A percentile compares a stretch with the other conserved stretches of the same genome.
Conservation (phyloP, 2,888 invertebrate genomes). For the Arge pagana region DNA sequence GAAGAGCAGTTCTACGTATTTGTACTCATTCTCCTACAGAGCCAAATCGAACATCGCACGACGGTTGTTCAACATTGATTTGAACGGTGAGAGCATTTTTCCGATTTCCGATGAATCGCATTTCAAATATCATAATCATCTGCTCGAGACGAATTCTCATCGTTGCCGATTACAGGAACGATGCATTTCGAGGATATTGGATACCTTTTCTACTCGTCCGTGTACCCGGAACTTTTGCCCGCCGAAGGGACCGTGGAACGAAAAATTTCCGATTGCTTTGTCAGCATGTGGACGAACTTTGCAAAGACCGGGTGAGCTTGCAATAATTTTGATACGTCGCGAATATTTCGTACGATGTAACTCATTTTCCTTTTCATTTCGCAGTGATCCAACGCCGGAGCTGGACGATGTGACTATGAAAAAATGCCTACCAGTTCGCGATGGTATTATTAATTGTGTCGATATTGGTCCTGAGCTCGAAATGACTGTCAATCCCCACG, state of each 20-base stretch:
- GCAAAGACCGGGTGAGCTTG: slow-evolving; percentile 62
- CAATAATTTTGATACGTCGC: background rate
- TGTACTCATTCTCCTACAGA: slow-evolving; percentile 65
- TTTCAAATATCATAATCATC: no score
- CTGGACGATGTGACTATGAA: slow-evolving; percentile 35
- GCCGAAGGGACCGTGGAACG: slow-evolving; percentile 49
- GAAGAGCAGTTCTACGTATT: slow-evolving; percentile 60
- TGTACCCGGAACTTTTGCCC: slow-evolving; percentile 24
- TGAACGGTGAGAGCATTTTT: no score
- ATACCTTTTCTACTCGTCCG: slow-evolving; percentile 60
- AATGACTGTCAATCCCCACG: slow-evolving; percentile 25
- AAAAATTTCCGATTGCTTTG: slow-evolving; percentile 57
- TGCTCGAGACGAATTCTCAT: no score
- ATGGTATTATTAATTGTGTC: slow-evolving; percentile 2
- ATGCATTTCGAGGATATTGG: slow-evolving; percentile 68
- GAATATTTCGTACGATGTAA: no score
- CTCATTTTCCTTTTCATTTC: no score
- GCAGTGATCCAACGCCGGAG: slow-evolving; percentile 59
- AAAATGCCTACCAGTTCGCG: slow-evolving; percentile 7
- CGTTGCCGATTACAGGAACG: slow-evolving; percentile 62
- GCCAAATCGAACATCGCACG: slow-evolving; percentile 42
- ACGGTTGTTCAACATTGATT: background rate
- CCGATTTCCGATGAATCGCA: no score
- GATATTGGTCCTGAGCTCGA: slow-evolving; percentile 25
- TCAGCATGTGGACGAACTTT: slow-evolving; percentile 67